Base-by-base conservation (phyloP, 2,797 vertebrate genomes). In the Propithecus perrieri region DNA sequence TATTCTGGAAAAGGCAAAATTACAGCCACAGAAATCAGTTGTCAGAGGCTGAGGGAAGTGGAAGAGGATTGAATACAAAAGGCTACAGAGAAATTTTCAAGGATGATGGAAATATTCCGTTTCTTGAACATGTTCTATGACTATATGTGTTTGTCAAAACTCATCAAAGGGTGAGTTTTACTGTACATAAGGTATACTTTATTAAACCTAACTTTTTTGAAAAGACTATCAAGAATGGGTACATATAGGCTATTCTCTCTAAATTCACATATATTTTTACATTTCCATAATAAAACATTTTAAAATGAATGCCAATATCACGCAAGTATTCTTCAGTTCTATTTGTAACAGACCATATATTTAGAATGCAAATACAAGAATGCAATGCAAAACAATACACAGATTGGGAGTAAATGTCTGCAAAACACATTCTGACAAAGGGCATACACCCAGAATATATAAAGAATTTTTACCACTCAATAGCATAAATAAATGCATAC, bases 231-330 rank as follows among this genome's bases (percentile, higher is more conserved):
- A 84, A 83, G 30, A 69, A 24, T 69, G 4, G 12, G 3, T 48
- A 61, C 53, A 46, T 46, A 28, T 9, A 24, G 10, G 26, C 7
- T 76, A 33, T 41, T 84, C 30, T 78, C 43, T 35, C 22, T 63
- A 74, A 93, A 67, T 28, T n/a, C 2, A 4, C 84, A n/a, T 22
- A 28, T 75, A 74, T 28, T 63, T 93, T 91, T 80, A 75, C 20
- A 85, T 85, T 84, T 35, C 20, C 89, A 92, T 80, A 43, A 92
- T 91, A 83, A 96, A 86, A 46, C 61, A 72, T 59, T 88, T 94
- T 85, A 5, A 35, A 71, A 83, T 28, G 13, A 76, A 86, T 67
- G 12, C 9, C 26, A 94, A 35, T 35, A 81, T 80, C 63, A 91
- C 13, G 4, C 28, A 79, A 75, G 48, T 75, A n/a, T 10, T 63